Conservation (phyloP, 2,888 invertebrate genomes). For the Lordiphosa fenestrarum region DNA sequence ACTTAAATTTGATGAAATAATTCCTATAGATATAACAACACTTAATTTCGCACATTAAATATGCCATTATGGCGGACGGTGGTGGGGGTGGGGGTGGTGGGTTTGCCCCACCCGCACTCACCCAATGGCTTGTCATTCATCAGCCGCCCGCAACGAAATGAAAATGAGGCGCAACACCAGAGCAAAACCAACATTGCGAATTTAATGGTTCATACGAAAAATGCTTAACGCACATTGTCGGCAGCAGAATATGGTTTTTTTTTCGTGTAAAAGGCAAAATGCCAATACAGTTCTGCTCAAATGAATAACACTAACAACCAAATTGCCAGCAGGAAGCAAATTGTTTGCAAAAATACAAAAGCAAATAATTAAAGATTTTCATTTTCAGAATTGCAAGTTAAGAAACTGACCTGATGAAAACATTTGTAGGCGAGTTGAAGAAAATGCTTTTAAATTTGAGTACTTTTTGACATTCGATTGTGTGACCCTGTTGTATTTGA, state of each 20-base stretch:
- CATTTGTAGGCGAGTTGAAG: too few species aligned
- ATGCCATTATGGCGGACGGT: slow-evolving; percentile 50
- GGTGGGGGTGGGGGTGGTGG: background rate
- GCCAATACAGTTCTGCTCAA: background rate
- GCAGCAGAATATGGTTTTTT: slow-evolving; percentile 14
- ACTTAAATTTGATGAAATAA: slow-evolving; percentile 68
- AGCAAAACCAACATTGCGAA: slow-evolving; percentile 29
- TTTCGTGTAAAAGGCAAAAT: slow-evolving; percentile 1
- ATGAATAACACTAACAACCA: too few species aligned
- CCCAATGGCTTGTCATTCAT: slow-evolving; percentile 71
- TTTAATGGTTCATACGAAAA: slow-evolving; percentile 65
- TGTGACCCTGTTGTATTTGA: too few species aligned
- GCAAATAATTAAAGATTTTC: too few species aligned
- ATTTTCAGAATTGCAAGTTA: too few species aligned
- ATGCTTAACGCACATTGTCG: slow-evolving; percentile 32
- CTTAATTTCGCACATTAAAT: slow-evolving; percentile 73
- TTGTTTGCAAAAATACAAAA: too few species aligned
- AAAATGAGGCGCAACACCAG: slow-evolving; percentile 49
- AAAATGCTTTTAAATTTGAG: too few species aligned
- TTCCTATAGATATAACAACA: slow-evolving; percentile 67
- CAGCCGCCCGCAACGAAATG: slow-evolving; percentile 47
- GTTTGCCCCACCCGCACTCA: too few species aligned
- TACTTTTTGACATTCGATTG: too few species aligned
- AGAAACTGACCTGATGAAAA: too few species aligned
- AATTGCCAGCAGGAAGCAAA: too few species aligned